These are phyloP conservation scores for Orchestes rusci DNA, from an alignment of 2,888 invertebrate genomes.

Conservation along the genomic window DNA sequence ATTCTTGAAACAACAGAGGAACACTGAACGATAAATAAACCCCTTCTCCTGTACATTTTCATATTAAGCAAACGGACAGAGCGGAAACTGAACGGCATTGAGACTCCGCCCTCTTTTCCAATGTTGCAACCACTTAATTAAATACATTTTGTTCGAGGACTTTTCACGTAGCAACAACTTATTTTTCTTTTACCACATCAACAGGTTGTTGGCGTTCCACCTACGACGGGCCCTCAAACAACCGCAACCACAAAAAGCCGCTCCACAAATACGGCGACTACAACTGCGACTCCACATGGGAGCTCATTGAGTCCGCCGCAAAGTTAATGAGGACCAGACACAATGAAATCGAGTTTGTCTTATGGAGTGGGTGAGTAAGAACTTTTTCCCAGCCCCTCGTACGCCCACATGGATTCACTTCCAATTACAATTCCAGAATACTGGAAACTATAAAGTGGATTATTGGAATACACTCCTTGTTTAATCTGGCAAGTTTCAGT, in stretches of 20 bases:
- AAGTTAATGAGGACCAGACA: slow-evolving; percentile 78
- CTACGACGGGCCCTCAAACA: slow-evolving; percentile 37
- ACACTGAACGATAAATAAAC: no score
- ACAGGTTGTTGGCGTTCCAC: slow-evolving; percentile 41
- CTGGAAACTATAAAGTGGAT: slow-evolving; percentile 9
- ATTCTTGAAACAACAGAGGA: no score
- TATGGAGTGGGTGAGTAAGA: slow-evolving; percentile 83
- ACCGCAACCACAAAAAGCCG: slow-evolving; percentile 46
- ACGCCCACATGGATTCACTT: slow-evolving; percentile 1
- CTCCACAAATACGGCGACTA: slow-evolving; percentile 73
- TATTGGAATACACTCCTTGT: slow-evolving; percentile 13
- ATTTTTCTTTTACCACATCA: no score
- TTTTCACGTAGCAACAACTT: background rate
- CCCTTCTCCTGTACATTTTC: no score
- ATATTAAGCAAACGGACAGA: no score
- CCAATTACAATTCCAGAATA: slow-evolving; percentile 4
- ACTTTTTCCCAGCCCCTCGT: no score
- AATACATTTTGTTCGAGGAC: background rate
- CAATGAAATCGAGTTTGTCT: slow-evolving; percentile 82
- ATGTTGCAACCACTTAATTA: background rate
- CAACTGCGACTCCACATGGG: slow-evolving; percentile 84
- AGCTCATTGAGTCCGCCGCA: slow-evolving; percentile 81
- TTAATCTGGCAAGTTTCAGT: slow-evolving; percentile 5
- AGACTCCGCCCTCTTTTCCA: no score
- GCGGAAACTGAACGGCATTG: no score